Conservation (phyloP, 2,113 vertebrate species). For the Cebidichthys violaceus region DNA sequence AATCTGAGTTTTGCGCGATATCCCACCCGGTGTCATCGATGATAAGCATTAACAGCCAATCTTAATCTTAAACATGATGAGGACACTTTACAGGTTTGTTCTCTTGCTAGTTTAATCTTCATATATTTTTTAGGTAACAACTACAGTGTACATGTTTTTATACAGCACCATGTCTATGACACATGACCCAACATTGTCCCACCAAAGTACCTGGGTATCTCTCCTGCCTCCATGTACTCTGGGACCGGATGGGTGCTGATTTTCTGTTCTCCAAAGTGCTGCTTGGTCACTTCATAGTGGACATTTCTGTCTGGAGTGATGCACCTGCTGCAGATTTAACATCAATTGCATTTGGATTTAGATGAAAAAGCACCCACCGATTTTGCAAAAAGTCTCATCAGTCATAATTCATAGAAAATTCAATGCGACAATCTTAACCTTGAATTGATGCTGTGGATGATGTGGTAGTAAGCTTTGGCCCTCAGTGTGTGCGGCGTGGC, state of each 20-base stretch:
- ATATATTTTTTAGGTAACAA: not conserved
- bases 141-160: not conserved
- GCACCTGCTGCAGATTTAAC: slow-evolving; percentile 49
- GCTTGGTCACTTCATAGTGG: slow-evolving; percentile 76
- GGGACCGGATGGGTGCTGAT: slow-evolving; percentile 84
- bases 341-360: slow-evolving; percentile 3
- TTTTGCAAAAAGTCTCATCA: not conserved
- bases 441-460: slow-evolving; percentile 84
- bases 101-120: no score
- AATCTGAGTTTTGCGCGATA: no score
- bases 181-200: not conserved
- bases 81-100: not conserved
- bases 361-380: not conserved
- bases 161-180: not conserved
- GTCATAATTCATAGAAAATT: not conserved
- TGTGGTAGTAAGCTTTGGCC: slow-evolving; percentile 87
- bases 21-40: no score
- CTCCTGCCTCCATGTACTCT: slow-evolving; percentile 86
- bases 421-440: slow-evolving; percentile 42
- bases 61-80: not conserved
- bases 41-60: no score
- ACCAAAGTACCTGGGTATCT: slow-evolving; percentile 85
- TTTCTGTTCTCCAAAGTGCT: slow-evolving; percentile 82
- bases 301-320: slow-evolving; percentile 78
- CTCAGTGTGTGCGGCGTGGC: slow-evolving; percentile 79